Conservation (phyloP, 2,113 vertebrate genomes). For the Mobula birostris region DNA sequence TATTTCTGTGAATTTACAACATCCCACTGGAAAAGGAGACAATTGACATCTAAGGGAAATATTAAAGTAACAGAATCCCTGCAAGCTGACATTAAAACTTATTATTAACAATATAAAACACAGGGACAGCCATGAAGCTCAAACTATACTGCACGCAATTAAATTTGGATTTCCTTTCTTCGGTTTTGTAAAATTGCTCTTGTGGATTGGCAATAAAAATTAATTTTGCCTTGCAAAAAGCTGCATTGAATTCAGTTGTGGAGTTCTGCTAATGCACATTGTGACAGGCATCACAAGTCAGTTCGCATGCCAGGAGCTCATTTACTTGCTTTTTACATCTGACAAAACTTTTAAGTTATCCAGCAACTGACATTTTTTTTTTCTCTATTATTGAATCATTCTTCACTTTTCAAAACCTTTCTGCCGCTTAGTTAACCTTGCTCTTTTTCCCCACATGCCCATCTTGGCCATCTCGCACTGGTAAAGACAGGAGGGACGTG, state of each 20-base stretch:
- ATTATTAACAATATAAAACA: not conserved
- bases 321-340: not conserved
- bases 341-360: not conserved
- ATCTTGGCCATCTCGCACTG: not conserved
- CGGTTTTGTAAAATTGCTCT: not conserved
- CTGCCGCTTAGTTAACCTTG: not conserved
- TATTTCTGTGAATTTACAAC: not conserved
- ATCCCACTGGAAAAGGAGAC: not conserved
- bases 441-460: not conserved
- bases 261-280: not conserved
- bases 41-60: too few species aligned
- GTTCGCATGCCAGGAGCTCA: not conserved
- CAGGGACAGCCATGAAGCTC: not conserved
- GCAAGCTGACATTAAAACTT: not conserved
- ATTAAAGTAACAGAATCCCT: not conserved
- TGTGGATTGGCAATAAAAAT: not conserved
- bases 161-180: not conserved
- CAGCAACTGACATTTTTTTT: not conserved
- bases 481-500: not conserved
- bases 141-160: not conserved
- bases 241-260: not conserved
- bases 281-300: not conserved
- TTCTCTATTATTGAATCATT: not conserved
- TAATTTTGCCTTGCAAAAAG: conserved; percentile 22
- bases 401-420: not conserved